Evolutionary conservation across 2,888 invertebrate species (phyloP).

Genomic region (Lysandra bellargus): DNA sequence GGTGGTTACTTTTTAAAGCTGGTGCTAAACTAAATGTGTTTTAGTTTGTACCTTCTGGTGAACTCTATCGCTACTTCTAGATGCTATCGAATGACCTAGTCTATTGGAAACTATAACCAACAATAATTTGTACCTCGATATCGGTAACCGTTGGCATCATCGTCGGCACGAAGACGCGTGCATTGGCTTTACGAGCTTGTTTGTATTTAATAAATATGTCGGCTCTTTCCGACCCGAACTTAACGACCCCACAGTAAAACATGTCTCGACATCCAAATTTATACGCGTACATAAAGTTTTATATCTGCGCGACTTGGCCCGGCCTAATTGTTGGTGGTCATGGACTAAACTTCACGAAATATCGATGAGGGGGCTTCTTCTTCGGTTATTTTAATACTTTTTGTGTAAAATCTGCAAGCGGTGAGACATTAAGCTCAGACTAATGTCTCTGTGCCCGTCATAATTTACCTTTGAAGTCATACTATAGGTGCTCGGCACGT

Average conservation of each 20-base stretch:
- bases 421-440: not conserved
- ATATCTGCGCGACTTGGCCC: constrained; percentile 75
- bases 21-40: not conserved
- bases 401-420: not conserved
- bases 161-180: constrained; percentile 72
- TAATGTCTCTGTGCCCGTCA: no score
- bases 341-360: constrained; percentile 62
- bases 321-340: constrained; percentile 77
- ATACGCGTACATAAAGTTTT: constrained; percentile 80
- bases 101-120: not conserved
- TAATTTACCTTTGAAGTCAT: no score
- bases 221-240: constrained; percentile 78
- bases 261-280: constrained; percentile 80
- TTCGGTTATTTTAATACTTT: not conserved
- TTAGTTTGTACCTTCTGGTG: not conserved
- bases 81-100: constrained; percentile 1
- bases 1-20: not conserved
- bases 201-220: constrained; percentile 80
- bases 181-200: constrained; percentile 75
- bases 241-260: constrained; percentile 78
- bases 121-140: constrained; percentile 43
- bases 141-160: constrained; percentile 69
- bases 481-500: no score
- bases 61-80: not conserved
- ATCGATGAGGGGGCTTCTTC: constrained; percentile 46